Base-by-base conservation (phyloP, 1,140 invertebrate genomes). In the Caerostris darwini region DNA sequence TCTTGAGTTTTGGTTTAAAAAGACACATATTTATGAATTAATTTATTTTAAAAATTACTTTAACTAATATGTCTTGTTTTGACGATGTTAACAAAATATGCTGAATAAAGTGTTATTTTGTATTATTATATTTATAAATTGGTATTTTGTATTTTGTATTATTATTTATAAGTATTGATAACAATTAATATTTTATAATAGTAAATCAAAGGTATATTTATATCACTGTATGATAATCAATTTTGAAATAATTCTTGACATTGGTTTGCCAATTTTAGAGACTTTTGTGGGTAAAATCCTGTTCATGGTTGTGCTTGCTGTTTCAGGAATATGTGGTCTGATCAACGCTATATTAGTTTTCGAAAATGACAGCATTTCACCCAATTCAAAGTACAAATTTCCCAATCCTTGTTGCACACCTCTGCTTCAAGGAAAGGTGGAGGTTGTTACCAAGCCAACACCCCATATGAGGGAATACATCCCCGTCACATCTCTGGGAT, bases 401-500 rank as follows among this genome's bases (percentile, higher is more conserved):
- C 96, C 97, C 12, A 97, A 97, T 95, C 96, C 96, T n/a, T 96
- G 97, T 92, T 97, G 97, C 54, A 96, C 96, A 10, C 95, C 96
- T 10, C 81, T 95, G 12, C 12, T 95, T 56, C 98, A 99, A 95
- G 99, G 99, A 0, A 96, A 97, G 34, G 96, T 99, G 4, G 97
- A 98, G 96, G 97, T 97, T 57, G 87, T 94, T 12, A 90, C 71
- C 3, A 58, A 95, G 7, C 83, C 88, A 12, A 85, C 61, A 12
- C 61, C 81, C 3, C 99, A 98, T 97, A 97, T 98, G 67, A 98
- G 98, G 19, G 98, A 98, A n/a, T 96, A 98, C n/a, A 97, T 98
- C 64, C 99, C 97, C 5, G 95, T 99, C 2, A 99, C 99, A 96
- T 99, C 98, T 2, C 99, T 99, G 96, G 99, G 99, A 50, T 99